Evolutionary conservation across 1,140 invertebrate genomes (phyloP).

Genomic region (Cherax destructor): DNA sequence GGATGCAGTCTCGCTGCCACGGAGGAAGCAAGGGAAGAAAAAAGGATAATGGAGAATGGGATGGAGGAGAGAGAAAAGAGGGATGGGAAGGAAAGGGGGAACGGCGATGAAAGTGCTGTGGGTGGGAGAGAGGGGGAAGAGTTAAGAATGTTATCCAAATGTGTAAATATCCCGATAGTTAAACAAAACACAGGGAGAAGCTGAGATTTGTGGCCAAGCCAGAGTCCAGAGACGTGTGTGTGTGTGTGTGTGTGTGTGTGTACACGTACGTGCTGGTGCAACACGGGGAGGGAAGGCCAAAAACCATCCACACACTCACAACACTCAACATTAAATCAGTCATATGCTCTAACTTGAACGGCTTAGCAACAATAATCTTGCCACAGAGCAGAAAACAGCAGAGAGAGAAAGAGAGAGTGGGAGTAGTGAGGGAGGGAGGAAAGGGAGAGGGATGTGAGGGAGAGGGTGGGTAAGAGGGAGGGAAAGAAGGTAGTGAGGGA

Average conservation of each 20-base stretch:
- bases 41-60: too few species aligned
- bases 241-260: not conserved
- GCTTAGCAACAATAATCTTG: conserved; percentile 7
- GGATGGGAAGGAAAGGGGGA: not conserved
- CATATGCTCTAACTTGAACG: conserved; percentile 27
- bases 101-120: not conserved
- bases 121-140: not conserved
- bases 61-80: too few species aligned
- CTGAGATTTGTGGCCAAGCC: not conserved
- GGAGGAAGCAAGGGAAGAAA: not conserved
- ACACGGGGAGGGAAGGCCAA: conserved; percentile 21
- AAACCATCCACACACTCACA: not conserved
- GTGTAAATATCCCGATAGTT: not conserved
- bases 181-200: not conserved
- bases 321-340: conserved; percentile 49
- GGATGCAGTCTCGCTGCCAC: not conserved
- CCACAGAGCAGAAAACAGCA: not conserved
- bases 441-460: conserved; percentile 8
- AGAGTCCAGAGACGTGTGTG: not conserved
- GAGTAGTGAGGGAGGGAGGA: conserved; percentile 8
- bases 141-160: conserved; percentile 1
- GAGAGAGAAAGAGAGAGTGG: conserved; percentile 16
- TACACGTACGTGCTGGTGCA: not conserved
- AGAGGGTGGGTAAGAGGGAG: conserved; percentile 5
- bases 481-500: not conserved